phyloP scores from a whole-genome alignment of 2,113 vertebrate genomes.

The Bos indicus region DNA sequence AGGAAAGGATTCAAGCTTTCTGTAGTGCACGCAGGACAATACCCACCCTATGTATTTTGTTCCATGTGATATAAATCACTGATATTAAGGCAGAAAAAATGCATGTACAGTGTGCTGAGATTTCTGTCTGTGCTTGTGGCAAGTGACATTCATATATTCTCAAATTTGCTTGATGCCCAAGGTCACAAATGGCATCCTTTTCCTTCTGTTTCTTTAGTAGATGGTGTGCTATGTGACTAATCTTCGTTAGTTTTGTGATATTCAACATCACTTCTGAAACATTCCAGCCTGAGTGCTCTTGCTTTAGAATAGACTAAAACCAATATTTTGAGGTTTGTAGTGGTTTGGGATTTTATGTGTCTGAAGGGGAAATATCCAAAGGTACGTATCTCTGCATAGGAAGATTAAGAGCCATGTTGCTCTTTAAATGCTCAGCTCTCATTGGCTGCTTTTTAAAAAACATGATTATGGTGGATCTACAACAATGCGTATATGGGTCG shows the following conservation, averaged over 20 bases:
- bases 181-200: conserved; percentile 54
- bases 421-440: neutral
- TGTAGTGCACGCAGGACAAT: neutral
- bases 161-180: conserved; percentile 37
- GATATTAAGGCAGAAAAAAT: conserved; percentile 55
- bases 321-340: conserved; percentile 15
- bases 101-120: conserved; percentile 18
- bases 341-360: conserved; percentile 12
- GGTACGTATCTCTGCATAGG: neutral
- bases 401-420: neutral
- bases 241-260: conserved; percentile 58
- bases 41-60: neutral
- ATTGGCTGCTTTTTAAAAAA: conserved; percentile 6
- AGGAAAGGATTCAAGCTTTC: conserved; percentile 46
- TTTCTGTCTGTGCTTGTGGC: conserved; percentile 32
- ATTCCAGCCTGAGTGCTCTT: neutral
- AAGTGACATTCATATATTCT: conserved; percentile 51
- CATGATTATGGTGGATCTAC: neutral
- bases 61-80: neutral
- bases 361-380: neutral
- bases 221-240: conserved; percentile 13
- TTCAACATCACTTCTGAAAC: conserved; percentile 52
- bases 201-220: conserved; percentile 23
- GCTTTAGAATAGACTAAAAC: conserved; percentile 40
- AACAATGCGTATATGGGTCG: neutral